phyloP scores from a whole-genome alignment of 92 coral and sea anemone genomes.

The Heteractis magnifica region DNA sequence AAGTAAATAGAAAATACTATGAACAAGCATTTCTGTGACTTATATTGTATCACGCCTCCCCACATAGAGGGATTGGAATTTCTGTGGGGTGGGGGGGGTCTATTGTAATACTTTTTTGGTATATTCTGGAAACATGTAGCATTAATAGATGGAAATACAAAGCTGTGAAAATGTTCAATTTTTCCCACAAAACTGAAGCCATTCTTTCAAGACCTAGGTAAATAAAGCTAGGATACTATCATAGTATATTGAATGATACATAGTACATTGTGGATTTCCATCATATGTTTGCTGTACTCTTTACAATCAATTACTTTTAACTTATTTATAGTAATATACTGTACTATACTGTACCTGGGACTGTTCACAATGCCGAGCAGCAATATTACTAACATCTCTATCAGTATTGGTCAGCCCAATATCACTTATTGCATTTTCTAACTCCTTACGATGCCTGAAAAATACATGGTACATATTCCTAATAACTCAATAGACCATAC shows the following conservation, averaged over 20 bases:
- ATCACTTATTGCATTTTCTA: constrained; percentile 81
- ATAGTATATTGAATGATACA: too few species aligned
- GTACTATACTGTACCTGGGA: constrained; percentile 59
- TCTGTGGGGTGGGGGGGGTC: neutral
- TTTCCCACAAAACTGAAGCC: too few species aligned
- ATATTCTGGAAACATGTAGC: neutral
- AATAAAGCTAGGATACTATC: too few species aligned
- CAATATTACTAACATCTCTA: constrained; percentile 83
- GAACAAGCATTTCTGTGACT: neutral
- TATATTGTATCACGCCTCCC: neutral
- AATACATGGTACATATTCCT: neutral
- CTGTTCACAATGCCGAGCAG: constrained; percentile 93
- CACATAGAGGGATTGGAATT: neutral
- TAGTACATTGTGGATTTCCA: neutral
- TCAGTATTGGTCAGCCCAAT: constrained; percentile 79
- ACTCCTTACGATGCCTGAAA: constrained; percentile 70
- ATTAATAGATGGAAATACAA: too few species aligned
- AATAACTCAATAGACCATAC: neutral
- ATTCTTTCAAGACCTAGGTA: too few species aligned
- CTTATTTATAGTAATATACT: neutral
- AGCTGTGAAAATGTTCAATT: too few species aligned
- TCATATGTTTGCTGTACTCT: too few species aligned
- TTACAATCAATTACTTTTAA: neutral
- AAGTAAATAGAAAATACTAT: neutral
- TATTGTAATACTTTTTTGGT: neutral